These are phyloP conservation scores for Ataeniobius toweri DNA, from an alignment of 2,797 vertebrate genomes.

Conservation along the genomic window DNA sequence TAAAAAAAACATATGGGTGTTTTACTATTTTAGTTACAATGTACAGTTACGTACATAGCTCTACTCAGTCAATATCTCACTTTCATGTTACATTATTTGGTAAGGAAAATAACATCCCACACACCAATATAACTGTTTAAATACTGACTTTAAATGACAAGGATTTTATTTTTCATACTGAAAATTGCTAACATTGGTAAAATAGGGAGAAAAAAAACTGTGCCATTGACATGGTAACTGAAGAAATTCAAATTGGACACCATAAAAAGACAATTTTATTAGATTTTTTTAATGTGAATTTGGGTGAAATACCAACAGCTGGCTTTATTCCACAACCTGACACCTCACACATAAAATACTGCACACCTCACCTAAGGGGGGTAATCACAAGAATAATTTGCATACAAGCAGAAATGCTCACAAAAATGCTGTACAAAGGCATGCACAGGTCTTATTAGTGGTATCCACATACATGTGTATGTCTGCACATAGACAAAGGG, in stretches of 20 bases:
- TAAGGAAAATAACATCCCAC: neutral
- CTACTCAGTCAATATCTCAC: constrained; percentile 4
- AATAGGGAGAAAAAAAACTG: neutral
- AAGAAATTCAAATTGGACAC: neutral
- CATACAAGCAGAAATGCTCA: neutral
- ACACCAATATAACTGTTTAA: neutral
- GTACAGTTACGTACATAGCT: neutral
- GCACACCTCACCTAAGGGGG: neutral
- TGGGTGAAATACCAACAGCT: neutral
- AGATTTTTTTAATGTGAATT: too few relatives aligned
- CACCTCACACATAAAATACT: neutral
- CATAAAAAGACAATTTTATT: neutral
- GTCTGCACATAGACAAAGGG: neutral
- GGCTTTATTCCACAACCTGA: neutral
- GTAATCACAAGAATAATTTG: neutral
- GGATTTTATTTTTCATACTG: neutral
- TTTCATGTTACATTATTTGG: constrained; percentile 11
- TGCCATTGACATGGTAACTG: neutral
- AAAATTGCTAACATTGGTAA: neutral
- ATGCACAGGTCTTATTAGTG: neutral
- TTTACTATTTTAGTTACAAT: constrained; percentile 2
- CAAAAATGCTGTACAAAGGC: neutral
- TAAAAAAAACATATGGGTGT: neutral
- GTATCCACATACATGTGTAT: neutral
- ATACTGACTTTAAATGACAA: neutral